Base-by-base conservation (phyloP, 2,113 vertebrate genomes). In the Rhea pennata region DNA sequence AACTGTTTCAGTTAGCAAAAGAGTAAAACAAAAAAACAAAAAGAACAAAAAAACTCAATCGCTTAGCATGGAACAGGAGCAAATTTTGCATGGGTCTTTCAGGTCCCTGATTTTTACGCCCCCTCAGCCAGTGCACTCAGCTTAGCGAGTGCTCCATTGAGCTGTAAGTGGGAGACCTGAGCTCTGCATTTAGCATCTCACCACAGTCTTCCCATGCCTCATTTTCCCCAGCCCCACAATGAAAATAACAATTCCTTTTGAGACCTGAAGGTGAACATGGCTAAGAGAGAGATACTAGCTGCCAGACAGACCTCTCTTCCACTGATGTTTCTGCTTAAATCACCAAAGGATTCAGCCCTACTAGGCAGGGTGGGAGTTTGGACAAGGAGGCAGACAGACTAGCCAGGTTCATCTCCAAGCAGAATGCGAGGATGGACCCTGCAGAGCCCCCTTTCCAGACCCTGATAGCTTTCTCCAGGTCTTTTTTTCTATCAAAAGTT, bases 401-500 rank as follows among this genome's bases (percentile, higher is more conserved):
- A 54, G 14, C 31, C 29, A 12, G 3, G 9, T 10, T 39, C 42
- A 22, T 8, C 17, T 71, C 72, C 0, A 0, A 75, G 26, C 51
- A 69, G 77, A 61, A 12, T 22, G 56, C 50, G 36, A 39, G n/a
- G 17, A 71, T 1, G 1, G 7, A 62, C 44, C 31, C 36, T 58
- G 36, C 16, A 78, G 22, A 26, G 87, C 39, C 8, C 8, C 14
- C 26, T 75, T 69, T 40, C 58, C 64, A 71, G 27, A 36, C 15
- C 11, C 36, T 50, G 12, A 22, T 1, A 44, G 36, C 9, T 29
- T 71, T 58, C 71, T 54, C 72, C 54, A 80, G 64, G 42, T 19
- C 46, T 88, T 90, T 88, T 90, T 56, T 74, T 12, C 64, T 59
- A 27, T 2, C 8, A 61, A 82, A 88, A 80, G 10, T 13, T 88